phyloP scores from a whole-genome alignment of 2,888 invertebrate species.

The Drosophila multiciliata region DNA sequence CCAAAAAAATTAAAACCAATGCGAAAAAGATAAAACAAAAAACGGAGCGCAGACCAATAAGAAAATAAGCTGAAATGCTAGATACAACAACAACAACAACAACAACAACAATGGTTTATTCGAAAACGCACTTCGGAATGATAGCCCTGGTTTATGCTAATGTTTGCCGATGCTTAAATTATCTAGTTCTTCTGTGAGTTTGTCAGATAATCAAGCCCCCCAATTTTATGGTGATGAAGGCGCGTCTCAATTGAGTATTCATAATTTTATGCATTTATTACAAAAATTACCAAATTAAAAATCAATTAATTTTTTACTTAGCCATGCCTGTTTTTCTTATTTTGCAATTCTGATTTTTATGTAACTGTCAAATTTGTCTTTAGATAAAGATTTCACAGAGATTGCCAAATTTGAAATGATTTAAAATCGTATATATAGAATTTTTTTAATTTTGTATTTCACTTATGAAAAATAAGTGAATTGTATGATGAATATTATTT shows the following conservation, averaged over 20 bases:
- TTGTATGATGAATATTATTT: neutral
- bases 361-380: neutral
- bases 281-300: neutral
- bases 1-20: constrained; percentile 20
- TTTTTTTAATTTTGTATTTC: neutral
- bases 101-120: constrained; percentile 38
- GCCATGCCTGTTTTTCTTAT: no score
- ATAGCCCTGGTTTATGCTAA: constrained; percentile 79
- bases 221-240: neutral
- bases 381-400: neutral
- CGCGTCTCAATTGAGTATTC: neutral
- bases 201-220: constrained; percentile 4
- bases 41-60: constrained; percentile 3
- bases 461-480: neutral
- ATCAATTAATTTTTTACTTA: neutral
- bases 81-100: constrained; percentile 58
- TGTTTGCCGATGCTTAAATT: constrained; percentile 62
- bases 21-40: constrained; percentile 14
- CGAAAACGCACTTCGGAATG: constrained; percentile 71
- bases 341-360: no score
- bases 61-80: constrained; percentile 51
- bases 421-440: neutral
- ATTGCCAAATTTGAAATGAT: neutral
- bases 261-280: neutral
- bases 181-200: constrained; percentile 22